Evolutionary conservation across 1,140 invertebrate genomes (phyloP).

Genomic region (Zaprionus tsacasi): DNA sequence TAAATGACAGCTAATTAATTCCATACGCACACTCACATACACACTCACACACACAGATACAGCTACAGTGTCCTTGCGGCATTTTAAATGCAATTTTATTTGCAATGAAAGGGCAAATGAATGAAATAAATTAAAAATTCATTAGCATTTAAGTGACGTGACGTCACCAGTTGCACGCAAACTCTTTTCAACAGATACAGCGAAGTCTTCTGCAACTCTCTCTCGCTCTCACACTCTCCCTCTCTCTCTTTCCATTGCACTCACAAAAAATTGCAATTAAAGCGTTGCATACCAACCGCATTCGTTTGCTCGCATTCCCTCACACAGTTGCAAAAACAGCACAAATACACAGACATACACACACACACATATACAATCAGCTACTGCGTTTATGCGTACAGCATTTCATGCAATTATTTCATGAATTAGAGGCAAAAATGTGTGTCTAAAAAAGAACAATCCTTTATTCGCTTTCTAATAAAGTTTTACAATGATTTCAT

Average conservation of each 20-base stretch:
- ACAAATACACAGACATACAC: background rate
- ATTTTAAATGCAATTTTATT: constrained; percentile 69
- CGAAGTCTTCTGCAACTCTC: background rate
- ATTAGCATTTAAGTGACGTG: constrained; percentile 65
- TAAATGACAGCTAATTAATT: constrained; percentile 79
- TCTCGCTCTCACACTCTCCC: background rate
- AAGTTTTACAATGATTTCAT: too few species aligned
- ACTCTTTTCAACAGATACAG: constrained; percentile 11
- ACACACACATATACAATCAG: background rate
- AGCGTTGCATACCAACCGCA: constrained; percentile 16
- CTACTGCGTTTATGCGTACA: too few species aligned
- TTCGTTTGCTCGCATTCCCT: constrained; percentile 19
- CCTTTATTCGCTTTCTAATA: too few species aligned
- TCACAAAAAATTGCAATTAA: constrained; percentile 41
- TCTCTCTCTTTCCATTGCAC: background rate
- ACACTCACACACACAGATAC: constrained; percentile 28
- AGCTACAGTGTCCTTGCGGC: constrained; percentile 64
- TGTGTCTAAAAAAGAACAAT: too few species aligned
- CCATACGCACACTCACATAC: background rate
- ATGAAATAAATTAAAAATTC: constrained; percentile 69
- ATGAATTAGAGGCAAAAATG: too few species aligned
- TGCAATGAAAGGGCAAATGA: constrained; percentile 45
- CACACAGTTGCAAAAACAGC: constrained; percentile 13
- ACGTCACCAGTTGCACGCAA: constrained; percentile 19
- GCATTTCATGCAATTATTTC: too few species aligned